Evolutionary conservation across 2,797 vertebrate species (phyloP), one percentile per base, ranked within the genome.

Genomic region (Cottoperca gobio): DNA sequence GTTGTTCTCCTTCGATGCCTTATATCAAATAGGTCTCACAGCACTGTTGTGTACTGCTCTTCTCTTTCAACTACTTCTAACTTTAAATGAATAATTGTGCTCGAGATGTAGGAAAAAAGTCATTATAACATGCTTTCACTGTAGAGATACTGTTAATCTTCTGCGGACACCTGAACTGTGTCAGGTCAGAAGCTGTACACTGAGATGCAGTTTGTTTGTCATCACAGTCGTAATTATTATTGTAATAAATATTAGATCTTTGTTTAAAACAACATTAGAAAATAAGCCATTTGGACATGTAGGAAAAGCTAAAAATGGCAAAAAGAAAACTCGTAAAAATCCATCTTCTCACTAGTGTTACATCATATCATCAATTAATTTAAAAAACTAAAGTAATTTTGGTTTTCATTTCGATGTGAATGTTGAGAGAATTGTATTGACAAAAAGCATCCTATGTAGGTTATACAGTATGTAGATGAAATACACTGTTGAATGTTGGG

Each of bases 1-100:
- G 26, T 59, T 68, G 24, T 53, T 80, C 66, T 76, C 35, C 50
- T 78, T 58, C 59, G 64, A 78, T 87, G 84, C 81, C 86, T 89
- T 89, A 84, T 46, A 59, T 66, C 65, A 81, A 83, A 64, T 7
- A 72, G 24, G 46, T 71, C 70, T 65, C 39, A 61, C 52, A 48
- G 54, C 61, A 45, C 62, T 53, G 42, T 58, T 58, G 28, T 52
- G 63, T 57, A 33, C 35, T 21, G 8, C 10, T 57, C 26, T 40
- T 40, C 39, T 54, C 45, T 67, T 35, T 52, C 6, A 62, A 26
- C 42, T 40, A 9, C 53, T 75, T 73, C 50, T 42, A 55, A 76
- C 50, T 53, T 35, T 49, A 53, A 57, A 45, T 33, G 3, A 78
- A 26, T 23, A 58, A 40, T 53, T 54, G 19, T 43, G 31, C 48